These are phyloP conservation scores for Xylocopa sonorina DNA, from an alignment of 1,140 invertebrate species.

Conservation along the genomic window DNA sequence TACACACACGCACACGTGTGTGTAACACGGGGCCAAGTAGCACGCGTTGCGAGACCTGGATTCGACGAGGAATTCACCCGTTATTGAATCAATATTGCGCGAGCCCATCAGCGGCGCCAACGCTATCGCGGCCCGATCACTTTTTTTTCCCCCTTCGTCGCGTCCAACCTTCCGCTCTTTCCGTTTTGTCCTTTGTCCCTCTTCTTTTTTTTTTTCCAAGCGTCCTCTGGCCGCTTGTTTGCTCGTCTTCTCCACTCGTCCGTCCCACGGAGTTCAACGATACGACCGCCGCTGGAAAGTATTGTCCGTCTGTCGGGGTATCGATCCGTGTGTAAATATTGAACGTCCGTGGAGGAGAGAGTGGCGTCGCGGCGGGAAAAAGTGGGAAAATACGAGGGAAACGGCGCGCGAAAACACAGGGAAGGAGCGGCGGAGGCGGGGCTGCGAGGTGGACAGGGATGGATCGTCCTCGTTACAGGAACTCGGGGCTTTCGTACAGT, in stretches of 20 bases:
- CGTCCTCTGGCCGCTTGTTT: conserved; percentile 7
- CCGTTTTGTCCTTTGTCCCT: conserved; percentile 43
- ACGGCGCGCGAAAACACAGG: conserved; percentile 36
- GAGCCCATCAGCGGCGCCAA: conserved; percentile 69
- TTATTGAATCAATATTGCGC: conserved; percentile 80
- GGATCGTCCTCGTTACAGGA: conserved; percentile 53
- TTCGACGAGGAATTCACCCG: conserved; percentile 72
- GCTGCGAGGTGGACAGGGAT: conserved; percentile 1
- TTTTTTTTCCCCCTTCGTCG: background rate
- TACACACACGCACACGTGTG: too few species aligned
- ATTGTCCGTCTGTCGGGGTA: conserved; percentile 64
- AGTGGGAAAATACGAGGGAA: conserved; percentile 36
- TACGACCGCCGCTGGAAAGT: conserved; percentile 60
- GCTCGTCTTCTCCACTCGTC: conserved; percentile 19
- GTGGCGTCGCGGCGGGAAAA: conserved; percentile 27
- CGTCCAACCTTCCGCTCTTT: background rate
- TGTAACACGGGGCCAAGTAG: too few species aligned
- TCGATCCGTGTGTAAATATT: conserved; percentile 72
- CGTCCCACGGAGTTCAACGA: conserved; percentile 39
- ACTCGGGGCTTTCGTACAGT: conserved; percentile 31
- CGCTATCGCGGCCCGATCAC: background rate
- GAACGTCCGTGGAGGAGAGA: conserved; percentile 48
- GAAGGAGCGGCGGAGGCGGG: conserved; percentile 44
- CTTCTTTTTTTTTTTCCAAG: background rate
- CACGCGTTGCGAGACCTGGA: too few species aligned